These are phyloP conservation scores for Hermetia illucens DNA, from an alignment of 1,140 invertebrate species.

Conservation along the genomic window DNA sequence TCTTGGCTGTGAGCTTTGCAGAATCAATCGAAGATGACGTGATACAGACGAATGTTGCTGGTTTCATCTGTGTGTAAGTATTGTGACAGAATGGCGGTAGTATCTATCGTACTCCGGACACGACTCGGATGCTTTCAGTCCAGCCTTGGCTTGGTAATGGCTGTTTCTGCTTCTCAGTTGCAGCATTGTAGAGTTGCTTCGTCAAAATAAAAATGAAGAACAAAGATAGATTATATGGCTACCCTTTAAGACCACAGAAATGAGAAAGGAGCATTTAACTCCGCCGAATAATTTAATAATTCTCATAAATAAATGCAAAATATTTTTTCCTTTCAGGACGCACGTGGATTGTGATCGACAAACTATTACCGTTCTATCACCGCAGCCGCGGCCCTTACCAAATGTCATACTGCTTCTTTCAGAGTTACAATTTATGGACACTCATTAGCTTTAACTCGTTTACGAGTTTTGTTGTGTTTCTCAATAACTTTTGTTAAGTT, in stretches of 20 bases:
- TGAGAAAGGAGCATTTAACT: too few relatives aligned
- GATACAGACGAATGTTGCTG: slow-evolving; percentile 76
- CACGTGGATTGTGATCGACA: slow-evolving; percentile 79
- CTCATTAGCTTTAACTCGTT: slow-evolving; percentile 44
- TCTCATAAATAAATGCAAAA: slow-evolving; percentile 2
- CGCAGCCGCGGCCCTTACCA: slow-evolving; percentile 80
- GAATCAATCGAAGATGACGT: slow-evolving; percentile 61
- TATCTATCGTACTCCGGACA: too few relatives aligned
- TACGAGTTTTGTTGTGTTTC: too few relatives aligned
- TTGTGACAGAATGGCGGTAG: slow-evolving; percentile 6
- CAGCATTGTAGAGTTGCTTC: too few relatives aligned
- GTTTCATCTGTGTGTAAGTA: slow-evolving; percentile 89
- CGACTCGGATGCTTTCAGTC: too few relatives aligned
- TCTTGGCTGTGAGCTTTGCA: slow-evolving; percentile 77
- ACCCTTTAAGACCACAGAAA: too few relatives aligned
- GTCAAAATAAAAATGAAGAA: too few relatives aligned
- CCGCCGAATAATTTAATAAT: too few relatives aligned
- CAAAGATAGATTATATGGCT: too few relatives aligned
- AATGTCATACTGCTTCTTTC: slow-evolving; percentile 65
- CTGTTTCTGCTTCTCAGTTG: too few relatives aligned
- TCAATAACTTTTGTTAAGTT: too few relatives aligned
- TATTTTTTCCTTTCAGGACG: slow-evolving; percentile 47
- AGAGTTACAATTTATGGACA: slow-evolving; percentile 81
- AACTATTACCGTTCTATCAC: slow-evolving; percentile 76
- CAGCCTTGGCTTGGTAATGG: too few relatives aligned